A percentile compares a stretch with the other conserved stretches of the same genome.
phyloP scores from a whole-genome alignment of 2,113 vertebrate genomes.

The Halichoerus grypus region DNA sequence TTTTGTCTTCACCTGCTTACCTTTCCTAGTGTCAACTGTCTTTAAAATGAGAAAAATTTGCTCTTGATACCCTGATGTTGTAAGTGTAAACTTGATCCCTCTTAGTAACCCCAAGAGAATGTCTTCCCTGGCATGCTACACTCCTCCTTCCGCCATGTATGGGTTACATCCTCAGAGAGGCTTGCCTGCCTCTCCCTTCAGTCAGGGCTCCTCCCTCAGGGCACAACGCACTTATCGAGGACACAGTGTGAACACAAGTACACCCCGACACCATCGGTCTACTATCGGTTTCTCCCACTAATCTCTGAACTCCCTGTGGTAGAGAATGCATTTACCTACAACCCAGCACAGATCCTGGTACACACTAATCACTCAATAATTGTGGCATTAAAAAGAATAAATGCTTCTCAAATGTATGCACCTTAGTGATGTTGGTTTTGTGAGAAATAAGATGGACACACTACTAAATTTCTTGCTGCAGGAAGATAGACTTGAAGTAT shows the following conservation, averaged over 20 bases:
- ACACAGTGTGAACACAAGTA: neutral
- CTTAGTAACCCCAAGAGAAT: neutral
- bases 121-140: neutral
- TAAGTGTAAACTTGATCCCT: neutral
- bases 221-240: accelerated
- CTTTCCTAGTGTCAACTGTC: neutral
- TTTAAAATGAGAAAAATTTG: neutral
- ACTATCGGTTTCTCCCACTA: too few relatives aligned
- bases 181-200: neutral
- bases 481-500: neutral
- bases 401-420: neutral
- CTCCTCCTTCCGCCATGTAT: too few relatives aligned
- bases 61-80: neutral
- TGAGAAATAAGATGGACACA: neutral
- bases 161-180: neutral
- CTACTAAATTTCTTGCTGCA: neutral
- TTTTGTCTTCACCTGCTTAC: neutral
- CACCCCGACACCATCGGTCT: accelerated
- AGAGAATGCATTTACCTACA: neutral
- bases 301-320: too few relatives aligned
- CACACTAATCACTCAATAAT: neutral
- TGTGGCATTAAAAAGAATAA: neutral
- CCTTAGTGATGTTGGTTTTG: neutral
- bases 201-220: neutral
- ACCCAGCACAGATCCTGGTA: neutral